These are phyloP conservation scores for Drosophila orosa DNA, from an alignment of 1,140 invertebrate genomes.

Conservation along the genomic window DNA sequence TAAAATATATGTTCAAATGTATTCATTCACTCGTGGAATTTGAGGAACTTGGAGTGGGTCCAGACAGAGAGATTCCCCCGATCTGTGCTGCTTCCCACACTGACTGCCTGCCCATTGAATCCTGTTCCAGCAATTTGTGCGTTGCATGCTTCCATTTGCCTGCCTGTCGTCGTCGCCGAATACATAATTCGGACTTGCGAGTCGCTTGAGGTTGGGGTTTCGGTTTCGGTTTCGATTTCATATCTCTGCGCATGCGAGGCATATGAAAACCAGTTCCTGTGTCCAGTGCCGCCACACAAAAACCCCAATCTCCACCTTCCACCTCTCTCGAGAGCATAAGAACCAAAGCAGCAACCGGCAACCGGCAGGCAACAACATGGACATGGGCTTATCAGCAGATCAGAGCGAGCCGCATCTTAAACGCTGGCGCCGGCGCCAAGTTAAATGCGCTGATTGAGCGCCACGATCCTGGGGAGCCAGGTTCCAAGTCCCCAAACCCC, in stretches of 20 bases:
- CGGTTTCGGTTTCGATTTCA: constrained; percentile 58
- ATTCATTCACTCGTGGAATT: constrained; percentile 42
- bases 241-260: constrained; percentile 56
- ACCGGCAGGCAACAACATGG: constrained; percentile 51
- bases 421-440: constrained; percentile 82
- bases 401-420: constrained; percentile 83
- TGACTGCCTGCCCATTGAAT: constrained; percentile 22
- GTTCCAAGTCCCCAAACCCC: not conserved
- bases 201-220: no score
- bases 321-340: constrained; percentile 24
- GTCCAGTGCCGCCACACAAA: constrained; percentile 5
- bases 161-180: constrained; percentile 16
- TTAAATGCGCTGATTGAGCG: constrained; percentile 80
- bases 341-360: constrained; percentile 20
- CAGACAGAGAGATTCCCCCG: constrained; percentile 3
- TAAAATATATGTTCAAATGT: constrained; percentile 47
- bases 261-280: constrained; percentile 55
- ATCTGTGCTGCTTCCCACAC: constrained; percentile 20
- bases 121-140: constrained; percentile 42
- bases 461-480: constrained; percentile 55
- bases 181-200: constrained; percentile 51
- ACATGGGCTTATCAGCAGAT: constrained; percentile 81
- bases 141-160: constrained; percentile 39
- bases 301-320: constrained; percentile 8
- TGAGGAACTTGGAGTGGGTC: constrained; percentile 1